Percentiles rank a stretch among this genome's conserved stretches.
Conservation (phyloP, 2,113 vertebrate species). For the Nerophis lumbriciformis region DNA sequence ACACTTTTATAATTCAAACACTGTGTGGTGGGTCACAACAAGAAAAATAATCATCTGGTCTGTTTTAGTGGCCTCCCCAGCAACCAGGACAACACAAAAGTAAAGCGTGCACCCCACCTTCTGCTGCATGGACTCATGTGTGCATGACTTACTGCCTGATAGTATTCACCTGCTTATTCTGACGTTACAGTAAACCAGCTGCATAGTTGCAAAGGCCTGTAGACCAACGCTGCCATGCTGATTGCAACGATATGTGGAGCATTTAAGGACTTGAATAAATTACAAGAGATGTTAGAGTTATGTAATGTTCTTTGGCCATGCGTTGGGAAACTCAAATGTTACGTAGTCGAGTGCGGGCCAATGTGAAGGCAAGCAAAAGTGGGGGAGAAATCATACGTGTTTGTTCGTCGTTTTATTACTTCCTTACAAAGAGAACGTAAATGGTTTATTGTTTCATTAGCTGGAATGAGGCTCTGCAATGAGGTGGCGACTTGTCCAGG, state of each 20-base stretch:
- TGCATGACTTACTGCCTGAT: slow-evolving; percentile 24
- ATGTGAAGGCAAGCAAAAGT: too few relatives aligned
- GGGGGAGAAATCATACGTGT: too few relatives aligned
- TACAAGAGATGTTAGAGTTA: background rate
- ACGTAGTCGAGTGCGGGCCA: too few relatives aligned
- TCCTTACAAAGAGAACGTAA: too few relatives aligned
- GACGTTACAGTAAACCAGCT: slow-evolving; percentile 19
- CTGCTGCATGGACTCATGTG: slow-evolving; percentile 14
- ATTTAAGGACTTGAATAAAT: background rate
- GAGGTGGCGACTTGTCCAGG: too few relatives aligned
- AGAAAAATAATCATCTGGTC: slow-evolving; percentile 36
- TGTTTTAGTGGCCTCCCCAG: slow-evolving; percentile 50
- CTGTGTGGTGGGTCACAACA: slow-evolving; percentile 26
- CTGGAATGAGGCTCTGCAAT: too few relatives aligned
- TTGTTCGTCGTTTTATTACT: too few relatives aligned
- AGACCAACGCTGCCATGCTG: slow-evolving; percentile 4
- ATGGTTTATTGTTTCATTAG: too few relatives aligned
- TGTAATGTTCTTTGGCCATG: background rate
- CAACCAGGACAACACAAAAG: slow-evolving; percentile 35
- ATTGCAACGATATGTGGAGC: slow-evolving; percentile 2
- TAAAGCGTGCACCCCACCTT: slow-evolving; percentile 16
- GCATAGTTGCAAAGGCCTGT: slow-evolving; percentile 8
- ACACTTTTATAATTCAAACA: slow-evolving; percentile 25
- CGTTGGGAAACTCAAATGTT: too few relatives aligned
- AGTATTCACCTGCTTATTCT: slow-evolving; percentile 12